Evolutionary conservation across 2,797 vertebrate genomes (phyloP).

Genomic region (Brachyrhaphis roseni): DNA sequence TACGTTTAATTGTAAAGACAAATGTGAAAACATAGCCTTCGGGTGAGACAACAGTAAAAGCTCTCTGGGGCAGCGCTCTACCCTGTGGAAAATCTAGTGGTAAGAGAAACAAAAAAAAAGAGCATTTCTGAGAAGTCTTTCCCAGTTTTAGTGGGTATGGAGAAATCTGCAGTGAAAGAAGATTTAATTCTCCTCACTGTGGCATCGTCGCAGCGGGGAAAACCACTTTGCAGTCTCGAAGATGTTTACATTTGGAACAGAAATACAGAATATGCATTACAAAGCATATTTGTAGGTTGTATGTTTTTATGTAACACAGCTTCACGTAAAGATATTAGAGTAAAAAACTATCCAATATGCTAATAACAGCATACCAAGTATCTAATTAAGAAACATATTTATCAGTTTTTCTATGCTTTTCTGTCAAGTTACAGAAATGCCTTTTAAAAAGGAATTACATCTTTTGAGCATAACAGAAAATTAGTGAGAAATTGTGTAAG

Average conservation of each 20-base stretch:
- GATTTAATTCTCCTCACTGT: slow-evolving; percentile 10
- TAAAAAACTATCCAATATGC: slow-evolving; percentile 20
- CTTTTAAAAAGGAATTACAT: slow-evolving; percentile 27
- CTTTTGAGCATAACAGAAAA: slow-evolving; percentile 41
- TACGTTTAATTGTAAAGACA: slow-evolving; percentile 77
- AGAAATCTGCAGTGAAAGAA: slow-evolving; percentile 10
- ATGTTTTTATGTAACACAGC: background rate
- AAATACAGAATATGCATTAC: background rate
- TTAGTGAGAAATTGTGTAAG: slow-evolving; percentile 44
- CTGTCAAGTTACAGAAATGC: slow-evolving; percentile 14
- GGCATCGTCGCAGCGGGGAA: slow-evolving; percentile 16
- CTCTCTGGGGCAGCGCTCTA: slow-evolving; percentile 57
- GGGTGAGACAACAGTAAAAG: slow-evolving; percentile 58
- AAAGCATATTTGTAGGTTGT: background rate
- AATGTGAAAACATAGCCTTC: slow-evolving; percentile 68
- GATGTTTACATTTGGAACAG: background rate
- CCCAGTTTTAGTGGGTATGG: slow-evolving; percentile 22
- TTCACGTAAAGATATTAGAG: background rate
- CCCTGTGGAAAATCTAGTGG: slow-evolving; percentile 38
- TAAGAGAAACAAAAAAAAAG: background rate
- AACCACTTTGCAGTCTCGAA: slow-evolving; percentile 10
- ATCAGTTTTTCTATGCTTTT: background rate
- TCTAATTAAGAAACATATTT: slow-evolving; percentile 1
- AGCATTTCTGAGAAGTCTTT: slow-evolving; percentile 25
- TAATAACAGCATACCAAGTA: background rate